Percentiles rank a stretch among this genome's conserved stretches.
Evolutionary conservation across 30 jellyfish, hydroid and myxozoan species (phyloP).

Genomic region (Pseudorhiza aurosa): DNA sequence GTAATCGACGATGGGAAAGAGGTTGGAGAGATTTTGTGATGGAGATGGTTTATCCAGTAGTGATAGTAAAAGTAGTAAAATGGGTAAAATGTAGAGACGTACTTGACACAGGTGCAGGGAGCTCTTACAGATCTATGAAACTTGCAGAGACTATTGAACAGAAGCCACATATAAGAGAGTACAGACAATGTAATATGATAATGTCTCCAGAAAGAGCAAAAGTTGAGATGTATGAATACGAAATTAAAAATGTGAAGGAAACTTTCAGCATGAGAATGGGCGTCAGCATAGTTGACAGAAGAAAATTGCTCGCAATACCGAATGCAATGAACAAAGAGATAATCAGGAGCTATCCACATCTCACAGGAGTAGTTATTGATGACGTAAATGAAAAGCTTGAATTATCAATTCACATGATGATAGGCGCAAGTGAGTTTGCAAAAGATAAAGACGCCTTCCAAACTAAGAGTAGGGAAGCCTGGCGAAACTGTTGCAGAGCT

Average conservation of each 20-base stretch:
- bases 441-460: not conserved
- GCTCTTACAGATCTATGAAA: conserved; percentile 70
- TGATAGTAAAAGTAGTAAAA: conserved; percentile 48
- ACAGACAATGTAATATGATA: conserved; percentile 66
- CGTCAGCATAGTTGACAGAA: conserved; percentile 68
- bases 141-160: conserved; percentile 20
- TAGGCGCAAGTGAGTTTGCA: conserved; percentile 18
- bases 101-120: conserved; percentile 76
- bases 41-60: too few relatives aligned
- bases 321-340: conserved; percentile 45
- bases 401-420: conserved; percentile 7
- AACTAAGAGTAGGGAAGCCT: not conserved
- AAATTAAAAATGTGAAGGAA: conserved; percentile 21
- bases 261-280: conserved; percentile 36
- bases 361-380: conserved; percentile 40
- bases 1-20: too few relatives aligned
- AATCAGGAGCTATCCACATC: conserved; percentile 22
- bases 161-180: conserved; percentile 52
- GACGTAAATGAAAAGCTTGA: conserved; percentile 18
- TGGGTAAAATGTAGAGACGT: conserved; percentile 68
- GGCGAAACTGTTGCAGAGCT: conserved; percentile 1
- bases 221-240: conserved; percentile 50
- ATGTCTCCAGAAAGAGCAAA: conserved; percentile 40
- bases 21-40: too few relatives aligned
- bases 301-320: conserved; percentile 22